Base-by-base conservation (phyloP, 2,113 vertebrate genomes). In the Cyanoderma ruficeps region DNA sequence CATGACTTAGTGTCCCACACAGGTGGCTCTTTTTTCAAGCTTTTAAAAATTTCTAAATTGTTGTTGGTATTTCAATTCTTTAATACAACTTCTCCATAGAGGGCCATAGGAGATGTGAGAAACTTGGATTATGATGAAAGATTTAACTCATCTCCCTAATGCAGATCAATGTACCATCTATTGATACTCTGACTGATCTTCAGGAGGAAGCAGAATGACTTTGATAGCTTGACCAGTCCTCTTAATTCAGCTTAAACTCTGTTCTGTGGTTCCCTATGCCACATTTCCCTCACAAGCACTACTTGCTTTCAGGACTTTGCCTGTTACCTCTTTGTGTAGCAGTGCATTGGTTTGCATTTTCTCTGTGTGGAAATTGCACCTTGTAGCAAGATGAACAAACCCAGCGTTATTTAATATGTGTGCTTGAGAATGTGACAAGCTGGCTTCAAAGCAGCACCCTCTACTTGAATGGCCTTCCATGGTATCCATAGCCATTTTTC, bases 191-290 rank as follows among this genome's bases (percentile, higher is more conserved):
- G 42, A 2, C 23, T 56, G 27, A 20, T 76, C 21, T 79, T 14
- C 53, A 76, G 25, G 49, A 69, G 23, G 74, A 85, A 83, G 31
- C 24, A 72, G 67, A 87, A 71, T 52, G 15, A 52, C 46, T 65
- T 80, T 2, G 4, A 42, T 28, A 41, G 71, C 7, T 30, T 53
- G 55, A 42, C 10, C 46, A 64, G 6, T 25, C 18, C 42, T 57
- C 16, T 71, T 24, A 39, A 30, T 57, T 70, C 21, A 24, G 11
- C 4, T 57, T 74, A 55, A 42, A 15, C 14, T 44, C 28, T 46
- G 1, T 69, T 76, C 33, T 1, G 2, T 0, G 0, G 70, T 74
- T 89, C 39, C 20, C 63, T 19, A 2, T 14, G 19, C 10, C 31
- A 24, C 4, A 1, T 72, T 82, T 52, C 20, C 76, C 37, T 50